Evolutionary conservation across 2,888 invertebrate genomes (phyloP).

Genomic region (Caenorhabditis zanzibari): DNA sequence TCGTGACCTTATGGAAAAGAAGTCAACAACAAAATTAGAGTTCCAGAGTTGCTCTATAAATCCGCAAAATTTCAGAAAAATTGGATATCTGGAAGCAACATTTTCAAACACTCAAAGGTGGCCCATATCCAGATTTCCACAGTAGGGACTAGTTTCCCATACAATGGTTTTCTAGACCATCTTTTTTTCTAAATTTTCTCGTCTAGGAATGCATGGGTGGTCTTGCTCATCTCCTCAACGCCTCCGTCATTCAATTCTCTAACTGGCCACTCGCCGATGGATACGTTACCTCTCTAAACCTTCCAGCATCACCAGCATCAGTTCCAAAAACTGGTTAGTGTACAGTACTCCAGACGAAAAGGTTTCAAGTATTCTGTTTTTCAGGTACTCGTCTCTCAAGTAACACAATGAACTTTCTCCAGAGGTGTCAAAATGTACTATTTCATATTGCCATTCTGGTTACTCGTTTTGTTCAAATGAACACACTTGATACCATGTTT

Average conservation of each 20-base stretch:
- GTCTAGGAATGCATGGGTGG: conserved; percentile 80
- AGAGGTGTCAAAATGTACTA: conserved; percentile 75
- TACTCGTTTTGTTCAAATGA: conserved; percentile 74
- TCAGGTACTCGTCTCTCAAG: conserved; percentile 75
- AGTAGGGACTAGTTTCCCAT: no score
- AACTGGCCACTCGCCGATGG: conserved; percentile 82
- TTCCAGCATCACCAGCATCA: conserved; percentile 76
- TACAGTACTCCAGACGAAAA: not conserved
- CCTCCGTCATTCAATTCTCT: conserved; percentile 79
- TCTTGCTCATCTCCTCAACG: conserved; percentile 77
- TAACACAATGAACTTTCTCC: conserved; percentile 72
- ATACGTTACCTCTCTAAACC: conserved; percentile 77
- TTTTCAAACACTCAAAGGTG: no score
- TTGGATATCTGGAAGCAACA: no score
- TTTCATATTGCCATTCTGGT: conserved; percentile 75
- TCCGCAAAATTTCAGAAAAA: no score
- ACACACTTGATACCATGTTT: conserved; percentile 72
- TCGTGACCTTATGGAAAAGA: no score
- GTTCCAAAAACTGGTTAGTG: conserved; percentile 76
- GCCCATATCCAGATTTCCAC: no score
- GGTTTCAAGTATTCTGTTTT: conserved; percentile 52
- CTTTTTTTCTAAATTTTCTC: not conserved
- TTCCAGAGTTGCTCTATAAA: no score
- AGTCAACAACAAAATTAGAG: no score
- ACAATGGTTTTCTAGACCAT: no score